Conservation (phyloP, 2,888 invertebrate species). For the Drosophila buzzatii region DNA sequence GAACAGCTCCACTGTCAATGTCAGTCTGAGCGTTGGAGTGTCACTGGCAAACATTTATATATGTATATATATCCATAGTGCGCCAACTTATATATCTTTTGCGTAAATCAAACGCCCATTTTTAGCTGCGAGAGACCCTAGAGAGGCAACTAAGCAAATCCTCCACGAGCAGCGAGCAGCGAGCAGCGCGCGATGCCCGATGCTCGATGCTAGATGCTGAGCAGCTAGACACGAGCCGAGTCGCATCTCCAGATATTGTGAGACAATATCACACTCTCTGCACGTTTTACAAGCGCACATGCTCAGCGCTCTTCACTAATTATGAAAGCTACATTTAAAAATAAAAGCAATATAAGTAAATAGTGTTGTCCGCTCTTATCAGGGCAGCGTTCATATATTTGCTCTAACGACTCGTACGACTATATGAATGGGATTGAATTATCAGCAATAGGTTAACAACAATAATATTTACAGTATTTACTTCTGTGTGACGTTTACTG, state of each 20-base stretch:
- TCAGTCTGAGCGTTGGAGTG: slow-evolving; percentile 63
- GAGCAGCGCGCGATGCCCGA: background rate
- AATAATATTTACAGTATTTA: slow-evolving; percentile 1
- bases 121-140: slow-evolving; percentile 44
- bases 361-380: slow-evolving; percentile 28
- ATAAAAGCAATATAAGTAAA: slow-evolving; percentile 26
- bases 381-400: slow-evolving; percentile 24
- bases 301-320: slow-evolving; percentile 5
- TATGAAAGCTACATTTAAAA: slow-evolving; percentile 33
- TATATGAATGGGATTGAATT: slow-evolving; percentile 21
- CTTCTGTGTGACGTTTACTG: slow-evolving; percentile 6
- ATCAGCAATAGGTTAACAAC: slow-evolving; percentile 5
- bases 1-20: slow-evolving; percentile 68
- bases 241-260: slow-evolving; percentile 58
- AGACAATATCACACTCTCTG: slow-evolving; percentile 6
- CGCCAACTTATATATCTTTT: slow-evolving; percentile 57
- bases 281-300: slow-evolving; percentile 38
- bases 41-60: slow-evolving; percentile 73
- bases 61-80: slow-evolving; percentile 52
- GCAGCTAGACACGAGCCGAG: slow-evolving; percentile 7
- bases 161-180: slow-evolving; percentile 31
- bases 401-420: slow-evolving; percentile 11
- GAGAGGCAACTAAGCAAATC: slow-evolving; percentile 56
- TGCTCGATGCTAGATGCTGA: background rate
- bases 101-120: slow-evolving; percentile 72